These are phyloP conservation scores for Charanyca ferruginea DNA, from an alignment of 2,888 invertebrate genomes.

Conservation along the genomic window DNA sequence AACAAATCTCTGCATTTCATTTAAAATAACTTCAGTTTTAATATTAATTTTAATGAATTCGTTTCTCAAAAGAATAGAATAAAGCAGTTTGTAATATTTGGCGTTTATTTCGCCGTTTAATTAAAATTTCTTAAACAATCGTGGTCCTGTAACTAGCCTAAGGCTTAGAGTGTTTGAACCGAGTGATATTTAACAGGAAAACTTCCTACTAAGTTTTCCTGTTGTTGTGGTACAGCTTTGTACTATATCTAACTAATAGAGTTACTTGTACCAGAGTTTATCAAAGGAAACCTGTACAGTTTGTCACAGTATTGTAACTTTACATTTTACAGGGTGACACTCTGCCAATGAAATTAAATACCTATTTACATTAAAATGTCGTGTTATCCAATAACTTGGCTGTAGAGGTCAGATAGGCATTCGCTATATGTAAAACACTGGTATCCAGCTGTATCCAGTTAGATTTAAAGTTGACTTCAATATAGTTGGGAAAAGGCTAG, in stretches of 20 bases:
- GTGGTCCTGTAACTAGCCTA: conserved; percentile 19
- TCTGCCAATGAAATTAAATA: not conserved
- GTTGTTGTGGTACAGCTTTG: conserved; percentile 30
- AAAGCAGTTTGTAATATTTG: conserved; percentile 22
- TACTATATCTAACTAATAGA: conserved; percentile 11
- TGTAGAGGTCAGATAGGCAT: too few species aligned
- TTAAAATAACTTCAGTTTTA: too few species aligned
- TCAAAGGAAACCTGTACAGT: conserved; percentile 20
- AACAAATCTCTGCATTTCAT: too few species aligned
- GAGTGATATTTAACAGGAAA: conserved; percentile 49
- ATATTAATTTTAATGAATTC: conserved; percentile 37
- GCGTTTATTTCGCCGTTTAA: conserved; percentile 22
- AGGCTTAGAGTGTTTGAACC: conserved; percentile 23
- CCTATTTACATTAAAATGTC: too few species aligned
- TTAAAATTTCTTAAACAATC: conserved; percentile 31
- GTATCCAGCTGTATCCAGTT: too few species aligned
- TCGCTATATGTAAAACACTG: too few species aligned
- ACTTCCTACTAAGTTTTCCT: conserved; percentile 35
- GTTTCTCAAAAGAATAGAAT: conserved; percentile 32
- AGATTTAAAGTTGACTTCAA: too few species aligned
- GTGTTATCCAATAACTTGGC: too few species aligned
- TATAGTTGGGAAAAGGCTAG: too few species aligned
- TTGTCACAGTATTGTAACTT: not conserved
- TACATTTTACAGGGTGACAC: not conserved
- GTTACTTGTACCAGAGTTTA: conserved; percentile 32